phyloP scores from a whole-genome alignment of 2,113 vertebrate species.

The Piliocolobus tephrosceles region DNA sequence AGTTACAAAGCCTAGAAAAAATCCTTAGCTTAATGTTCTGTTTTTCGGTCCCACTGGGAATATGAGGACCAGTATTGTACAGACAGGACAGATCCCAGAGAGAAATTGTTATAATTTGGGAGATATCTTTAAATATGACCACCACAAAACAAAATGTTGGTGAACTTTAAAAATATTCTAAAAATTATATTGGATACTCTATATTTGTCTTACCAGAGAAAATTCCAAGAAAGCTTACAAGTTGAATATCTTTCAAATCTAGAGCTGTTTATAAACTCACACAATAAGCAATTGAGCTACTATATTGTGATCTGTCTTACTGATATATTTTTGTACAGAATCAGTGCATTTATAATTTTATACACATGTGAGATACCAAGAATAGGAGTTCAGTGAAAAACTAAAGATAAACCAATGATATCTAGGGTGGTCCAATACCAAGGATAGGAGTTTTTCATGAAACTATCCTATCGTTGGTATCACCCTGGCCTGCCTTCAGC shows the following conservation, averaged over 20 bases:
- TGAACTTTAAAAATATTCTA: not conserved
- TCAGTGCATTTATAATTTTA: not conserved
- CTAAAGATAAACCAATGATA: no score
- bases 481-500: not conserved
- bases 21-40: not conserved
- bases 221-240: not conserved
- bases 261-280: not conserved
- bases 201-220: not conserved
- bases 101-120: not conserved
- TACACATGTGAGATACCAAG: not conserved
- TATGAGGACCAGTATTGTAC: not conserved
- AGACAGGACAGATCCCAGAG: not conserved
- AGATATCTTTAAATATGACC: not conserved
- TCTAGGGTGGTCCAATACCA: no score
- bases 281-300: not conserved
- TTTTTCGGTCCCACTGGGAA: fast-evolving
- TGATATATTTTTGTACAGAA: not conserved
- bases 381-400: not conserved
- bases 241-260: not conserved
- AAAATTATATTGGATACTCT: not conserved
- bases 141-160: not conserved
- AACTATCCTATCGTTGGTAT: no score
- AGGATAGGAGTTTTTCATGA: no score
- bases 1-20: not conserved
- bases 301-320: not conserved